phyloP scores from a whole-genome alignment of 2,888 invertebrate genomes.

The Oligia fasciuncula region DNA sequence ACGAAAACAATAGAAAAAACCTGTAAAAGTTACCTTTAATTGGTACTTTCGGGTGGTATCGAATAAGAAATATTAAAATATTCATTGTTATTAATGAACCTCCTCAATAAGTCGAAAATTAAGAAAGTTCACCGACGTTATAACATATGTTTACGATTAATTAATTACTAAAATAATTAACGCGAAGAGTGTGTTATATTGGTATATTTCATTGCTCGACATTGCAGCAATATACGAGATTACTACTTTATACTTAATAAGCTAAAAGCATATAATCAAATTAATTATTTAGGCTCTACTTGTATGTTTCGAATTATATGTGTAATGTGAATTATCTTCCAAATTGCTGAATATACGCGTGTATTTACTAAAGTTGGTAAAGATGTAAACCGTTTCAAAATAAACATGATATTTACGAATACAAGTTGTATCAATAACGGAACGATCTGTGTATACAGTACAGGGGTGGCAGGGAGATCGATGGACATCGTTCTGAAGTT shows the following conservation, averaged over 20 bases:
- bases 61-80: slow-evolving; percentile 47
- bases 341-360: background rate
- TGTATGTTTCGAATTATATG: slow-evolving; percentile 18
- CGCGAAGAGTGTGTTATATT: slow-evolving; percentile 49
- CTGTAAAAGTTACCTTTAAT: slow-evolving; percentile 65
- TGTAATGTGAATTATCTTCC: slow-evolving; percentile 15
- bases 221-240: slow-evolving; percentile 49
- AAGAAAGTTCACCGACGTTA: slow-evolving; percentile 63
- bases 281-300: slow-evolving; percentile 25
- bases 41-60: slow-evolving; percentile 53
- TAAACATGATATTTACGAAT: slow-evolving; percentile 9
- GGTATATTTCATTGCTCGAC: slow-evolving; percentile 46
- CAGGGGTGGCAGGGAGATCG: background rate
- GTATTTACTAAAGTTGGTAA: background rate
- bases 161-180: slow-evolving; percentile 64
- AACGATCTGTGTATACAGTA: slow-evolving; percentile 3
- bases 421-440: slow-evolving; percentile 11
- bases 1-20: slow-evolving; percentile 53
- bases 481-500: background rate
- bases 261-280: slow-evolving; percentile 20
- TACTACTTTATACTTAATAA: slow-evolving; percentile 24
- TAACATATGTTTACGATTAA: slow-evolving; percentile 62
- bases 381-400: slow-evolving; percentile 11
- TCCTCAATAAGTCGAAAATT: slow-evolving; percentile 61
- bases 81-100: slow-evolving; percentile 55